These are phyloP conservation scores for Lumbricus terrestris DNA, from an alignment of 2,888 invertebrate genomes.

Conservation along the genomic window DNA sequence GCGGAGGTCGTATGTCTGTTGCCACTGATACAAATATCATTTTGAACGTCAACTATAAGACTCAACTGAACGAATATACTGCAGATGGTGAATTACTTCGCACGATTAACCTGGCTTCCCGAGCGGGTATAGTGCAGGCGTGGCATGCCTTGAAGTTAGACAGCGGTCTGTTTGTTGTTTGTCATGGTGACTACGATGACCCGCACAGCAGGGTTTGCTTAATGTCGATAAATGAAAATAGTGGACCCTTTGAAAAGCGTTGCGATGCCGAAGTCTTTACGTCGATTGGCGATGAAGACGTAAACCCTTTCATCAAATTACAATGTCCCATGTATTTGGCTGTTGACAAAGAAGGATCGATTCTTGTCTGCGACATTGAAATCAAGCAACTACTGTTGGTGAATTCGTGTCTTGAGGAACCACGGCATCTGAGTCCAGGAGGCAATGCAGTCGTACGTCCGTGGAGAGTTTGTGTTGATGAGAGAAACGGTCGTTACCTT, in stretches of 20 bases:
- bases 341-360: background rate
- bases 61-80: constrained; percentile 3
- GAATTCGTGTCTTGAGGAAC: background rate
- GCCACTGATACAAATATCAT: background rate
- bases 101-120: background rate
- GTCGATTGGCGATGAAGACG: background rate
- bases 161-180: background rate
- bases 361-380: background rate
- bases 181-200: background rate
- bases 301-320: background rate
- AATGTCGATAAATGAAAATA: background rate
- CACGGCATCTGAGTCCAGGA: background rate
- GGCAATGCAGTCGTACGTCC: background rate
- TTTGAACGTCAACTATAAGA: background rate
- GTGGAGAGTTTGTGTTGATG: background rate
- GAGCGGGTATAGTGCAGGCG: background rate
- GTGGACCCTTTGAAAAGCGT: background rate
- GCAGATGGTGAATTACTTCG: background rate
- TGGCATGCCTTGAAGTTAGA: background rate
- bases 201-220: background rate
- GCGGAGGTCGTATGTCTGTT: background rate
- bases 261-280: background rate
- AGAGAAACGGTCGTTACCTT: no score
- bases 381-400: background rate
- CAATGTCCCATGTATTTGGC: background rate